Conservation (phyloP, 2,888 invertebrate genomes). For the Leucophenga montana region DNA sequence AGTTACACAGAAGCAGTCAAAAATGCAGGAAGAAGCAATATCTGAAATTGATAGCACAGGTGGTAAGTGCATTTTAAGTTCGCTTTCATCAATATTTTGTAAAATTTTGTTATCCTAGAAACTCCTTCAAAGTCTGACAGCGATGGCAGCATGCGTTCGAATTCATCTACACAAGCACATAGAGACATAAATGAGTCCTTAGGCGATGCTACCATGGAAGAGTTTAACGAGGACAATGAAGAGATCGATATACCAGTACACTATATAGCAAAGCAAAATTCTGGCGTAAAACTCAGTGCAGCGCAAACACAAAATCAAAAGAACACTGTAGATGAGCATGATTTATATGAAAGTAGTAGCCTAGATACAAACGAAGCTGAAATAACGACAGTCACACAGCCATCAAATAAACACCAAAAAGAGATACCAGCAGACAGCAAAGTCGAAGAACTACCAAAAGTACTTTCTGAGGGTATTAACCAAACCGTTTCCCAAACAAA, state of each 20-base stretch:
- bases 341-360: too few relatives aligned
- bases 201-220: not conserved
- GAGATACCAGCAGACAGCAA: too few relatives aligned
- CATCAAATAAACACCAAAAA: too few relatives aligned
- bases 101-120: not conserved
- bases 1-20: too few relatives aligned
- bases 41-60: not conserved
- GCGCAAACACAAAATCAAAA: not conserved
- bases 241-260: not conserved
- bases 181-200: constrained; percentile 6
- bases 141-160: not conserved
- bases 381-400: too few relatives aligned
- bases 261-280: not conserved
- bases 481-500: too few relatives aligned
- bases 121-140: not conserved
- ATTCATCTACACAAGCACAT: constrained; percentile 8
- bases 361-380: too few relatives aligned
- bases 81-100: not conserved
- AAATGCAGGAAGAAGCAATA: too few relatives aligned
- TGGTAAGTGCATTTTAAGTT: not conserved
- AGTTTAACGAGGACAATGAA: not conserved
- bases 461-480: too few relatives aligned
- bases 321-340: not conserved
- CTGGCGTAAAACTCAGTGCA: not conserved
- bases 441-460: too few relatives aligned